Evolutionary conservation across 2,888 invertebrate species (phyloP).

Genomic region (Corythucha ciliata): DNA sequence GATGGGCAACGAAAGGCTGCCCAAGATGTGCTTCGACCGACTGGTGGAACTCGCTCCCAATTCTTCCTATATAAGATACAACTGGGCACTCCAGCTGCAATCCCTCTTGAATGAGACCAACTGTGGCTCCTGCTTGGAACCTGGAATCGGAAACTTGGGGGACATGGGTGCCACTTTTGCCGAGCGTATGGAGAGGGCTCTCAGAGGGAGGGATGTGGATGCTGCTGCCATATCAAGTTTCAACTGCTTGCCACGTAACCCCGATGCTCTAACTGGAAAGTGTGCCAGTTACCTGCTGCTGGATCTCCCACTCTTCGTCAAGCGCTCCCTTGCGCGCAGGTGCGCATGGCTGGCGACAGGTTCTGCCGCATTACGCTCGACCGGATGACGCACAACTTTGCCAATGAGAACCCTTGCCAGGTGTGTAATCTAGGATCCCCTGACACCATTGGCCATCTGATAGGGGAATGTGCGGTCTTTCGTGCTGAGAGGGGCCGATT

Average conservation of each 20-base stretch:
- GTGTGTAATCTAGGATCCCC: constrained; percentile 8
- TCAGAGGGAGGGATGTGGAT: background rate
- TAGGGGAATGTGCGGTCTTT: constrained; percentile 3
- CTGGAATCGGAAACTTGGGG: too few relatives aligned
- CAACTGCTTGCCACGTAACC: background rate
- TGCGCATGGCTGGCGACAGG: background rate
- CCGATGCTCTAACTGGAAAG: background rate
- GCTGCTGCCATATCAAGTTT: background rate
- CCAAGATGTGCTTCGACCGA: constrained; percentile 1
- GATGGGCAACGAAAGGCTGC: background rate
- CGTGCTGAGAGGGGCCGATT: background rate
- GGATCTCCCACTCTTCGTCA: background rate
- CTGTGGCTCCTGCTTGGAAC: background rate
- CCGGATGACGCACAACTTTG: background rate
- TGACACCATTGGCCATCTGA: background rate
- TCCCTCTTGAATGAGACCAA: background rate
- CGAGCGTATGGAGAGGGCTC: background rate
- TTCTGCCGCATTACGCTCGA: constrained; percentile 1
- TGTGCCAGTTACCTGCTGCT: background rate
- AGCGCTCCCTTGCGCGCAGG: background rate
- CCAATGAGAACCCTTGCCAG: background rate
- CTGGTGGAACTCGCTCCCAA: background rate
- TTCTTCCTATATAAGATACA: background rate
- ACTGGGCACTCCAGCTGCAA: background rate
- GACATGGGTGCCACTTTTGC: background rate